Base-by-base conservation (phyloP, 2,888 invertebrate genomes). In the Nycteola revayana region DNA sequence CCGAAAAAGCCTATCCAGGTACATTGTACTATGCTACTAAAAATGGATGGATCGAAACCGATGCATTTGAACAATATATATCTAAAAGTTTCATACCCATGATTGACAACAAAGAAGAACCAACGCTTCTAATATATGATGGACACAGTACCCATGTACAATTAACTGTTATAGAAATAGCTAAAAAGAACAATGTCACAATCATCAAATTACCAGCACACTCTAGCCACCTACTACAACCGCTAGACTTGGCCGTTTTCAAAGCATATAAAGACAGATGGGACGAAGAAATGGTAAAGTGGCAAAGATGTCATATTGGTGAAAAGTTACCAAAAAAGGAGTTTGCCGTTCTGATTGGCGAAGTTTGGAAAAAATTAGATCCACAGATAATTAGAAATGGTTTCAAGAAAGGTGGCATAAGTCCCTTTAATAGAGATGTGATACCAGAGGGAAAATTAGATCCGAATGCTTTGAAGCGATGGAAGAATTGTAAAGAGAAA, bases 221-320 rank as follows among this genome's bases (percentile, higher is more conserved):
- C 8, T 9, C 37, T n/a, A 37, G 37, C 25, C 37, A 37, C 8
- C 18, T 38, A 3, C 9, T 38, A 9, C 37, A 37, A 39, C 62
- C 61, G 9, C 22, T 64, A 29, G 63, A 65, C 38, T 35, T 61
- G 10, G 18, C 49, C 9, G 56, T 60, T 20, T 61, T 62, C 31
- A 58, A 60, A 35, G 39, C 51, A 4, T 28, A 52, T 32, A 56
- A 48, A 37, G 24, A 41, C 21, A 33, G 10, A 7, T 50, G 43
- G 52, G 49, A 55, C 18, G 30, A 21, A 34, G 36, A 47, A 38
- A 20, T 30, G 14, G 14, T 14, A 5, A 14, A 14, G 14, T 14
- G 14, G 24, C 10, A 24, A 24, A 24, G 24, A 24, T 24, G 24
- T 24, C 24, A 63, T 65, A 63, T 25, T 24, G 32, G 25, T 9